Evolutionary conservation across 2,797 vertebrate genomes (phyloP), one percentile per base, ranked within the genome.

Genomic region (Limnodromus scolopaceus): DNA sequence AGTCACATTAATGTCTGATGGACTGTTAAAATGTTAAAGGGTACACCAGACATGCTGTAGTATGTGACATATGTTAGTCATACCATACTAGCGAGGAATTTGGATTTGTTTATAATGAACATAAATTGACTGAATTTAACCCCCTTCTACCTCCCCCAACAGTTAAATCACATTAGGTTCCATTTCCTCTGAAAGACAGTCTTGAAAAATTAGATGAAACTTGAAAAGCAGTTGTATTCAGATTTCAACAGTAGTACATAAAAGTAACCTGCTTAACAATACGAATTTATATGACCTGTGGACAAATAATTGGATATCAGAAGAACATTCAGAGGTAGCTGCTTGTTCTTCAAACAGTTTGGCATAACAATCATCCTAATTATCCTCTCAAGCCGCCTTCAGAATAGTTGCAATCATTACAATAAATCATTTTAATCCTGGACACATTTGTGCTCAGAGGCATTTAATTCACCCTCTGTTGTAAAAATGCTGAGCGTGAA

Each of bases 1-100:
- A 89, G 94, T 98, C 98, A 97, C 98, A 98, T 98, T 98, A 98
- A 97, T 94, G 97, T 96, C 97, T 98, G 98, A 98, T 97, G 97
- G 98, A 98, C 95, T 95, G 97, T 97, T 97, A 84, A 79, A 89
- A 95, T 97, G 97, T 98, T 98, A 98, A 97, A 98, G 97, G 97
- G 97, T 97, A 96, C 96, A 80, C 46, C 93, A 95, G 97, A 93
- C 95, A 79, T 92, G 91, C 97, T 91, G 96, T 91, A 97, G 96
- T 66, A 96, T 97, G 78, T 97, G 90, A 97, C 91, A 84, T 97
- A 97, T 96, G 96, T 92, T 92, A 93, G 92, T 97, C 89, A 95
- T 97, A 96, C 97, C 96, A 97, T 93, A 94, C 76, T 60, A 94
- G 94, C 92, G 92, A 96, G 97, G 97, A 98, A 98, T 97, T 97